phyloP scores from a whole-genome alignment of 2,113 vertebrate genomes.

The Dolichotis patagonum region DNA sequence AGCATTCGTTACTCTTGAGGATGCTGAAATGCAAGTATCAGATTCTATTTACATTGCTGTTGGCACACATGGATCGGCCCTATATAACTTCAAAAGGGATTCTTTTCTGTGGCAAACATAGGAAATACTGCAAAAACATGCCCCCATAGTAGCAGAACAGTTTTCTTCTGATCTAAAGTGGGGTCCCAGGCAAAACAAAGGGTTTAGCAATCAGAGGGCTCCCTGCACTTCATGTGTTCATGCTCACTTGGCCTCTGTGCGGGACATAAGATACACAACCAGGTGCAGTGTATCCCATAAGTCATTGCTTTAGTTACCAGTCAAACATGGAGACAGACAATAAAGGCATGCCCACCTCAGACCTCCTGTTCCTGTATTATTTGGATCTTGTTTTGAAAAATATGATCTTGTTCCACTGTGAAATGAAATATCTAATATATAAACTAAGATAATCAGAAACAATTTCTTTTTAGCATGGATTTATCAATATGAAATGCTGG shows the following conservation, averaged over 20 bases:
- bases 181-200: no score
- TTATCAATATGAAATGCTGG: background rate
- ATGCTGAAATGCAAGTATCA: background rate
- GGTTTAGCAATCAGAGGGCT: no score
- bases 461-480: background rate
- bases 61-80: background rate
- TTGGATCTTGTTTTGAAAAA: background rate
- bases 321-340: background rate
- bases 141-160: no score
- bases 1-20: background rate
- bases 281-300: background rate
- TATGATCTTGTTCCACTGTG: background rate
- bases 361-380: background rate
- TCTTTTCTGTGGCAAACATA: background rate
- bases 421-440: constrained; percentile 27
- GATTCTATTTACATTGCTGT: background rate
- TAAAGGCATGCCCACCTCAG: background rate
- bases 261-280: background rate
- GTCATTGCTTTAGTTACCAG: background rate
- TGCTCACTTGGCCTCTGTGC: background rate
- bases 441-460: constrained; percentile 12
- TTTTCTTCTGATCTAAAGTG: no score
- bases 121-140: background rate
- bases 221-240: background rate
- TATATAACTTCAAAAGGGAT: background rate